Evolutionary conservation across 2,113 vertebrate species (phyloP).

Genomic region (Porphyrio hochstetteri): DNA sequence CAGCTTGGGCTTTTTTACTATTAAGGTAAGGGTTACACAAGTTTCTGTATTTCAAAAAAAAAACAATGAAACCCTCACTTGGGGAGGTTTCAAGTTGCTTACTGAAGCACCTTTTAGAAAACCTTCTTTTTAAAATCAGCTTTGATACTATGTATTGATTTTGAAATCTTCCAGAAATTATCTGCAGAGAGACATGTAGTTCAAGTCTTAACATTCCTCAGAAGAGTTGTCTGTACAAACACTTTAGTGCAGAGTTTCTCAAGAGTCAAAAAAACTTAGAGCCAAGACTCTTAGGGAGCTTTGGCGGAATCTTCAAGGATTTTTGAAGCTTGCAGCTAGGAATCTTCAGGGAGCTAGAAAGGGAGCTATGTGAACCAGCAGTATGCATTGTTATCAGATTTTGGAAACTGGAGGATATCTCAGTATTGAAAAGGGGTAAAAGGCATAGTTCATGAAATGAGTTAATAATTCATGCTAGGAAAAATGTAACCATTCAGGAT

Average conservation of each 20-base stretch:
- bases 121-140: background rate
- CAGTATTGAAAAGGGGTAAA: background rate
- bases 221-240: background rate
- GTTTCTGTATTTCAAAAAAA: background rate
- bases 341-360: background rate
- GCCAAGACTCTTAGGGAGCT: background rate
- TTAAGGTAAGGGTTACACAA: background rate
- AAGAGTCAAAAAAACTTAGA: background rate
- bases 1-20: fast-evolving
- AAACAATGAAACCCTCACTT: background rate
- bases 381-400: background rate
- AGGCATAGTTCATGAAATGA: background rate
- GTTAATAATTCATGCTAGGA: background rate
- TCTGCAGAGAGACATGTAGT: background rate
- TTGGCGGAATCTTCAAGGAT: background rate
- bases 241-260: background rate
- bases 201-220: background rate
- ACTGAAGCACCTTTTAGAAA: background rate
- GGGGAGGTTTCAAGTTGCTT: background rate
- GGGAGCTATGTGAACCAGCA: background rate
- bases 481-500: background rate
- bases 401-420: background rate
- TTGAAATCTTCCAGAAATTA: background rate
- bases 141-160: background rate
- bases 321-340: background rate